Evolutionary conservation across 64 coral and sea anemone genomes (phyloP), one percentile per base, ranked within the genome.

Genomic region (Porites australiensis): DNA sequence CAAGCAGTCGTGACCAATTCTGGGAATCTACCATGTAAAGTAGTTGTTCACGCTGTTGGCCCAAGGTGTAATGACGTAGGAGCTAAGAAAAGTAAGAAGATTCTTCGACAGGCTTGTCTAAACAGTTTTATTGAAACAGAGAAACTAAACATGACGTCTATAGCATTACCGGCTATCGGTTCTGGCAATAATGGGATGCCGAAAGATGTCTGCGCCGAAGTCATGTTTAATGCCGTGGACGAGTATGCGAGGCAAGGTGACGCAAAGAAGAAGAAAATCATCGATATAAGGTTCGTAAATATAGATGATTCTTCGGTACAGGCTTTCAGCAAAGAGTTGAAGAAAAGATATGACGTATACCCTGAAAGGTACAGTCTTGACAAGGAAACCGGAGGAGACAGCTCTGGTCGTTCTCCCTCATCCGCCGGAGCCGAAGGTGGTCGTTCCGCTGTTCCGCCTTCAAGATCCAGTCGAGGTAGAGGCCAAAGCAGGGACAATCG

Each of bases 101-200:
- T 94, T 52, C 92, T 97, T 7, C 48, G 75, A 0, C 54, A 51
- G 1, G 95, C 88, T 5, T 97, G 91, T 37, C 7, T 88, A 4
- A 83, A 77, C 48, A 97, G 95, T 73, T 37, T 97, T 8, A 12
- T 0, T 3, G 64, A 70, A 57, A 88, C 82, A 10, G 54, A 97
- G 72, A 55, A 83, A 47, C 50, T 64, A 13, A 61, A 48, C 0
- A 74, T 87, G 20, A 77, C 22, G 0, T 97, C 95, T 6, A 88
- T 97, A 44, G 92, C 95, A 16, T 85, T 96, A 44, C 94, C 94
- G 74, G 90, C 95, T 2, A 91, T 97, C 5, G 86, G 88, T 43
- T 97, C 92, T 13, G 95, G 95, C 44, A 87, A 72, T 19, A 88
- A 49, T 84, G 92, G 88, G 50, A 91, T 97, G 88, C 88, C 95